phyloP scores from a whole-genome alignment of 35 echinoderm and acorn worm species.

The Amphiura filiformis region DNA sequence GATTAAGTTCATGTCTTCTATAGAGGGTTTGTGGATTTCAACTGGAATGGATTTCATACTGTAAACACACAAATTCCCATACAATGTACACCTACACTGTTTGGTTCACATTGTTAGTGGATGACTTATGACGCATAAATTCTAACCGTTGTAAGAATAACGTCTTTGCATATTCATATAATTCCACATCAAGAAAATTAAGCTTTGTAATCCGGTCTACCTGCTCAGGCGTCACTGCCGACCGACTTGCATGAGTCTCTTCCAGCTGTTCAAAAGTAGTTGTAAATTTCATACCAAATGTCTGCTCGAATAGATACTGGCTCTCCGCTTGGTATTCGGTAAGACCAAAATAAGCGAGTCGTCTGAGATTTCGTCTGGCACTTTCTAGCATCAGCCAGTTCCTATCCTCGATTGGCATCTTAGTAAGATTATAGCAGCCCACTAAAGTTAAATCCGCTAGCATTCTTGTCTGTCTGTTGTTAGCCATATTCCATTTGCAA shows the following conservation, averaged over 20 bases:
- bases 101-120: no score
- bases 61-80: no score
- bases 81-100: no score
- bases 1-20: no score
- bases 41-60: no score
- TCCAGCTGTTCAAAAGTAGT: conserved; percentile 54
- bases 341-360: conserved; percentile 83
- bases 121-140: not conserved
- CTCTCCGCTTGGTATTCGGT: conserved; percentile 77
- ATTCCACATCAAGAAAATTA: conserved; percentile 59
- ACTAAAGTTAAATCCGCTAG: conserved; percentile 73
- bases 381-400: conserved; percentile 72
- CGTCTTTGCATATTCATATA: conserved; percentile 79
- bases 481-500: conserved; percentile 78
- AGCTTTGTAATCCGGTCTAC: conserved; percentile 14
- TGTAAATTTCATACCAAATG: conserved; percentile 76
- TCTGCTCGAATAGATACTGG: conserved; percentile 90
- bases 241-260: not conserved
- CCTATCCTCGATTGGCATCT: conserved; percentile 37
- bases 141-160: conserved; percentile 62
- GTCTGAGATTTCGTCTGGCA: conserved; percentile 72
- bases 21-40: no score
- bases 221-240: conserved; percentile 12
- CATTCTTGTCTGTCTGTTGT: conserved; percentile 88
- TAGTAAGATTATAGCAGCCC: conserved; percentile 79